phyloP scores from a whole-genome alignment of 2,797 vertebrate genomes.

The Centropyge bicolor region DNA sequence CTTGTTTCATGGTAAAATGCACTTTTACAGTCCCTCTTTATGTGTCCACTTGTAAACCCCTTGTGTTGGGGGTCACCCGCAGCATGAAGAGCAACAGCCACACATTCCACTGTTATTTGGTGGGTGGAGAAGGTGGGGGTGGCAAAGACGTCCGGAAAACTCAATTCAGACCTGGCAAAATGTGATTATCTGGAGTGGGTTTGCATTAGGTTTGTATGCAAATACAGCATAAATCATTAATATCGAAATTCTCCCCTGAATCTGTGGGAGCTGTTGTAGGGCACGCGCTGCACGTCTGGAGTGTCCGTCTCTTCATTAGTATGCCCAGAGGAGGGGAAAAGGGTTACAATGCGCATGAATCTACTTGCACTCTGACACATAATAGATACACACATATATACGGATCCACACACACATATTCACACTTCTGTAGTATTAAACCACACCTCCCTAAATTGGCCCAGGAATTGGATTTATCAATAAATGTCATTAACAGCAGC shows the following conservation, averaged over 20 bases:
- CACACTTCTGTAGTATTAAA: slow-evolving; percentile 57
- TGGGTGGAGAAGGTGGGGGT: slow-evolving; percentile 68
- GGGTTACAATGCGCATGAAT: slow-evolving; percentile 58
- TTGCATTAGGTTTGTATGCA: slow-evolving; percentile 89
- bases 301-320: slow-evolving; percentile 78
- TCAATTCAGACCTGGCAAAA: slow-evolving; percentile 85
- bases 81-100: slow-evolving; percentile 63
- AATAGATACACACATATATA: slow-evolving; percentile 58
- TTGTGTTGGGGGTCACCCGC: slow-evolving; percentile 60
- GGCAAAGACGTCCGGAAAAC: slow-evolving; percentile 79
- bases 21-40: slow-evolving; percentile 62
- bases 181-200: slow-evolving; percentile 88
- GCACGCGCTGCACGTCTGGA: slow-evolving; percentile 75
- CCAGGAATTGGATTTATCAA: slow-evolving; percentile 75
- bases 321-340: slow-evolving; percentile 66
- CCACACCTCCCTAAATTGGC: slow-evolving; percentile 67
- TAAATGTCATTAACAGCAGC: slow-evolving; percentile 77
- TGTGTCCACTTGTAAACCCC: slow-evolving; percentile 75
- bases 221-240: slow-evolving; percentile 88
- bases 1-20: slow-evolving; percentile 66
- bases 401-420: slow-evolving; percentile 27
- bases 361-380: slow-evolving; percentile 65
- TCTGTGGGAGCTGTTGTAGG: slow-evolving; percentile 67
- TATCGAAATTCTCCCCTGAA: slow-evolving; percentile 84
- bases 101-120: slow-evolving; percentile 68